Conservation (phyloP, 2,797 vertebrate species). For the Chloroceryle inda region DNA sequence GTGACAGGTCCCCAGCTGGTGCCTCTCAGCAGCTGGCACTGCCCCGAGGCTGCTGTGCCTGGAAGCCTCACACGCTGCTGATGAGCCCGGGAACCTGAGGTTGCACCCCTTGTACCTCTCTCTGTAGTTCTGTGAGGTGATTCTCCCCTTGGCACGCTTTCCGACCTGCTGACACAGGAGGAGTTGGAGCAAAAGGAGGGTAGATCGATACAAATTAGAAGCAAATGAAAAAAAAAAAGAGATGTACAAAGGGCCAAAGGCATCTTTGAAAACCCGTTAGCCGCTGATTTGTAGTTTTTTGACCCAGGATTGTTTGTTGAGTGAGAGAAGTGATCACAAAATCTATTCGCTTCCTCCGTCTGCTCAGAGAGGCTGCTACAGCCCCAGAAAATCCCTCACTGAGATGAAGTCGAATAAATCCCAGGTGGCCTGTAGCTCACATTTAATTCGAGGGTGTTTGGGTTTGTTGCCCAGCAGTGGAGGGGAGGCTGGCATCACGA, state of each 20-base stretch:
- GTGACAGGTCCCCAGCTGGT: conserved; percentile 30
- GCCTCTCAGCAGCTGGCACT: background rate
- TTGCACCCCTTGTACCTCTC: conserved; percentile 53
- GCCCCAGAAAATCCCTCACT: background rate
- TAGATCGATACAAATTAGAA: conserved; percentile 92
- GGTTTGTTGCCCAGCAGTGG: background rate
- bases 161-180: conserved; percentile 85
- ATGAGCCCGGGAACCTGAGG: fast-evolving
- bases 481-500: background rate
- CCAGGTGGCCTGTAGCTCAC: background rate
- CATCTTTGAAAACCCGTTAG: conserved; percentile 79
- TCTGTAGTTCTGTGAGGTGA: conserved; percentile 39
- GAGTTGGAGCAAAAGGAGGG: conserved; percentile 81
- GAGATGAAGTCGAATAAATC: background rate
- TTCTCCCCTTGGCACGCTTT: conserved; percentile 82
- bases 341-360: background rate
- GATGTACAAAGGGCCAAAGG: conserved; percentile 10
- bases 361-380: background rate
- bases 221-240: conserved; percentile 85
- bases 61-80: background rate
- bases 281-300: conserved; percentile 64
- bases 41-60: background rate
- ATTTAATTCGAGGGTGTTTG: background rate
- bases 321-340: conserved; percentile 44
- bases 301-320: conserved; percentile 73